Evolutionary conservation across 2,113 vertebrate species (phyloP).

Genomic region (Axis porcinus): DNA sequence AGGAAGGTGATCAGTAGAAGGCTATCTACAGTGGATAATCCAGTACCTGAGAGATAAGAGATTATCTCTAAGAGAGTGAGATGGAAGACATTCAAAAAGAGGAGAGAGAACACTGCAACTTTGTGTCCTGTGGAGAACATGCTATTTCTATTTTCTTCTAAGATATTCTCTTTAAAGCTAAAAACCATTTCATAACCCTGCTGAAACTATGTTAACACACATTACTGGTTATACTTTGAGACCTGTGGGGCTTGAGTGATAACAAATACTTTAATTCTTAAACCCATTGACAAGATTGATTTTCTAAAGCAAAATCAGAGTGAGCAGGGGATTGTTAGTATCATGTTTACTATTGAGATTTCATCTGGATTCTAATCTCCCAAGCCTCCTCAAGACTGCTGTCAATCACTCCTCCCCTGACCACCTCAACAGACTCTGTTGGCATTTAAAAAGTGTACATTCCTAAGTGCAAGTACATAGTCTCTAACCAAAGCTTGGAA

Average conservation of each 20-base stretch:
- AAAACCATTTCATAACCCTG: neutral
- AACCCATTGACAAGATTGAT: neutral
- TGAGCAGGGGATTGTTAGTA: neutral
- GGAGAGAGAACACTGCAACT: neutral
- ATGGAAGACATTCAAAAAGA: neutral
- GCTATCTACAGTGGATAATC: fast-evolving
- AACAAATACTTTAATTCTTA: neutral
- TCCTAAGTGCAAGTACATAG: neutral
- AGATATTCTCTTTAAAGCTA: neutral
- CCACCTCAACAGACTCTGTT: fast-evolving
- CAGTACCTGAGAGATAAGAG: neutral
- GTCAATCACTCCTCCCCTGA: neutral
- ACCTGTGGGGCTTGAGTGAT: neutral
- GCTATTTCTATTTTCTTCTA: neutral
- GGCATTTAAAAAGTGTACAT: neutral
- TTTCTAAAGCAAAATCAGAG: neutral
- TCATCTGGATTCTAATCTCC: neutral
- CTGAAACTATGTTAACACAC: neutral
- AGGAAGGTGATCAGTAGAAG: neutral
- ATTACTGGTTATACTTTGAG: neutral
- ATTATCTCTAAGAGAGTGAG: neutral
- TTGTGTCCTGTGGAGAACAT: neutral
- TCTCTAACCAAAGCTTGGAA: neutral
- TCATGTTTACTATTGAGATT: neutral
- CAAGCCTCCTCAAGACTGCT: neutral